These are phyloP conservation scores for Gobiocypris rarus DNA, from an alignment of 2,113 vertebrate genomes.

Conservation along the genomic window DNA sequence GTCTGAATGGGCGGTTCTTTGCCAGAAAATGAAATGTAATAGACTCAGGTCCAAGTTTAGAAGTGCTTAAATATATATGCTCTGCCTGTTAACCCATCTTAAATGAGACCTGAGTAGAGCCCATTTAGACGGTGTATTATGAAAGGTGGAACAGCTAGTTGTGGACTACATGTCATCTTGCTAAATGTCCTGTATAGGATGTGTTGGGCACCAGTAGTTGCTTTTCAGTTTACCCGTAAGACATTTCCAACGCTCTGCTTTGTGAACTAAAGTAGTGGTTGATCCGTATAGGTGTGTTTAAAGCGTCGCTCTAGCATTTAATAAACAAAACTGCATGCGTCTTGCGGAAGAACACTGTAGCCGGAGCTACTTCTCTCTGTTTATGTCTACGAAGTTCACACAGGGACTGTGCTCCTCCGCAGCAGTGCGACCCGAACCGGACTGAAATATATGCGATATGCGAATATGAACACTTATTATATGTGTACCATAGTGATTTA, in stretches of 20 bases:
- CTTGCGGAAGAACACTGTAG: no score
- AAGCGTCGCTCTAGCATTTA: no score
- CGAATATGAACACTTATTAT: no score
- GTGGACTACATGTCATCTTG: not conserved
- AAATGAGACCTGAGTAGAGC: slow-evolving; percentile 7
- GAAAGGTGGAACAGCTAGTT: not conserved
- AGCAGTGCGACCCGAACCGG: no score
- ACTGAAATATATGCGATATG: no score
- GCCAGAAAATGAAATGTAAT: slow-evolving; percentile 4
- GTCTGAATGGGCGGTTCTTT: not conserved
- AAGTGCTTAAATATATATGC: slow-evolving; percentile 2
- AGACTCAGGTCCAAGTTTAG: slow-evolving; percentile 19
- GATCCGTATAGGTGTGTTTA: not conserved
- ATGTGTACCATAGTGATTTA: no score
- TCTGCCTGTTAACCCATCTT: slow-evolving; percentile 25
- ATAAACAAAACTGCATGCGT: no score
- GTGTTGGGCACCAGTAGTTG: not conserved
- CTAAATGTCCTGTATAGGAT: not conserved
- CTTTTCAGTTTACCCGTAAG: not conserved
- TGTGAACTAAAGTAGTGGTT: not conserved
- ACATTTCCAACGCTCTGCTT: not conserved
- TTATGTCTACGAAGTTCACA: no score
- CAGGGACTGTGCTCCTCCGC: no score
- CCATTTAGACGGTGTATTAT: not conserved
- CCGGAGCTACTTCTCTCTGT: no score